Evolutionary conservation across 2,113 vertebrate genomes (phyloP).

Genomic region (Xyliphius kryptos): DNA sequence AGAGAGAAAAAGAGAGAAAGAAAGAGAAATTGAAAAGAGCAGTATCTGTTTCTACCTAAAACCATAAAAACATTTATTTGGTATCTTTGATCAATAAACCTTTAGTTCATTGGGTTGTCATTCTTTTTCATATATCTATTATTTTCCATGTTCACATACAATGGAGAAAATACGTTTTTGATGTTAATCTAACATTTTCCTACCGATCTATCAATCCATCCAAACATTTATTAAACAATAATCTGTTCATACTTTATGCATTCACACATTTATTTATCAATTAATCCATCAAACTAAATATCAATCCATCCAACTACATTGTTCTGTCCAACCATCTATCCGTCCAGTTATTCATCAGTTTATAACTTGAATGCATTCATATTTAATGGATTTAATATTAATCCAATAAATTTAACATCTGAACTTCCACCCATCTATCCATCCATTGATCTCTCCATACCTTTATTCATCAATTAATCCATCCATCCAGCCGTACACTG

Average conservation of each 20-base stretch:
- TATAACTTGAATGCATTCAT: not conserved
- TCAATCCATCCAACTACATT: not conserved
- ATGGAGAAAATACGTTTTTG: too few relatives aligned
- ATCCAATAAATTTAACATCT: not conserved
- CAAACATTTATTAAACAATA: not conserved
- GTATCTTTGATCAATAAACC: too few relatives aligned
- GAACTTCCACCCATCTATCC: not conserved
- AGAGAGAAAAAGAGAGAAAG: conserved; percentile 14
- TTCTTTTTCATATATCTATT: too few relatives aligned
- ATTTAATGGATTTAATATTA: not conserved
- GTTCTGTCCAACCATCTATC: not conserved
- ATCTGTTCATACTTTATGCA: not conserved
- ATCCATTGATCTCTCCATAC: not conserved
- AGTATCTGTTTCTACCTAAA: not conserved
- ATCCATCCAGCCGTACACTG: not conserved
- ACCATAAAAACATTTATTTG: too few relatives aligned
- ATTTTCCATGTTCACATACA: too few relatives aligned
- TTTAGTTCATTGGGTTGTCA: too few relatives aligned
- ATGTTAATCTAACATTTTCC: not conserved
- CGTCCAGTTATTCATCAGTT: not conserved
- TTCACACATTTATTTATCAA: not conserved
- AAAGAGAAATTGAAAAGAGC: not conserved
- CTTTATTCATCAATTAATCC: not conserved
- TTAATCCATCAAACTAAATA: not conserved
- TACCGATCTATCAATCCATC: not conserved